Percentiles rank a stretch among this genome's conserved stretches.
Evolutionary conservation across 2,888 invertebrate species (phyloP).

Genomic region (Melitaea athalia): DNA sequence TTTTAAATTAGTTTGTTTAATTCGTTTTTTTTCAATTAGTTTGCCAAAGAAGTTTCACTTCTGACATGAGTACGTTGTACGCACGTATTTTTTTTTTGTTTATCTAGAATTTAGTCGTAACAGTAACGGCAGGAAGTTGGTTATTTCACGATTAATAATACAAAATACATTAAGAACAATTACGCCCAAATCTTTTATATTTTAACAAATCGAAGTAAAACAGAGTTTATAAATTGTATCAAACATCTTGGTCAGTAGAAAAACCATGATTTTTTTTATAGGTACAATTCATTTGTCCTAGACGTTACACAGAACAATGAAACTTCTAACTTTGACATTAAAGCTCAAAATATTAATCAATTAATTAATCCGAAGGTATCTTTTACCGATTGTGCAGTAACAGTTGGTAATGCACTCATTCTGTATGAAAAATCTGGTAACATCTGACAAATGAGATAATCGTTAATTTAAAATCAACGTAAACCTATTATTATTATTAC

Average conservation of each 20-base stretch:
- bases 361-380: background rate
- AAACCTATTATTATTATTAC: background rate
- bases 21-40: no score
- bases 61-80: no score
- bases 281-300: constrained; percentile 3
- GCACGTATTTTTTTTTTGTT: background rate
- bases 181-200: constrained; percentile 5
- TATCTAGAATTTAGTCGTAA: constrained; percentile 5
- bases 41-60: no score
- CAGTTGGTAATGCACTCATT: background rate
- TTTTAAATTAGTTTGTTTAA: no score
- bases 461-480: background rate
- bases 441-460: background rate
- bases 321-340: constrained; percentile 2
- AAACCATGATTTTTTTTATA: background rate
- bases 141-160: constrained; percentile 9
- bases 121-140: background rate
- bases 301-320: constrained; percentile 1
- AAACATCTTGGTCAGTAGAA: constrained; percentile 13
- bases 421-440: background rate
- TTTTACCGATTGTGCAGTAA: background rate
- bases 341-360: constrained; percentile 3
- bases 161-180: constrained; percentile 6
- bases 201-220: constrained; percentile 10
- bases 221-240: constrained; percentile 20